Evolutionary conservation across 2,888 invertebrate species (phyloP).

Genomic region (Abscondita cerata): DNA sequence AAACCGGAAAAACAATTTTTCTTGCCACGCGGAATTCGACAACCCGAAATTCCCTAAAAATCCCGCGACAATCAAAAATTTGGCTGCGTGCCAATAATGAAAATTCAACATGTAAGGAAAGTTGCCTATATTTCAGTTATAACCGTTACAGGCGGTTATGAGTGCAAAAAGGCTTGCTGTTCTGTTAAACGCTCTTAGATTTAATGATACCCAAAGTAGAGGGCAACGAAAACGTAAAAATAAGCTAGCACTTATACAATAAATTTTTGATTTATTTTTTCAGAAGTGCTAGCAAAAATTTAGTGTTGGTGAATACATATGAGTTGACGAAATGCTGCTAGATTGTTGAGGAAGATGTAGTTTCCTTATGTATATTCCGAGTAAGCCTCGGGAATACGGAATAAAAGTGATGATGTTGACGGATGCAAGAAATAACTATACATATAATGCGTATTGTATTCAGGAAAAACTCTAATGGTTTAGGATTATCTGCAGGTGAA

Average conservation of each 20-base stretch:
- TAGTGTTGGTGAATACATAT: background rate
- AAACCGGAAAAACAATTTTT: too few relatives aligned
- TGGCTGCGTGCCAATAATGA: too few relatives aligned
- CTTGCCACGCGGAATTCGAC: too few relatives aligned
- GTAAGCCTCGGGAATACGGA: background rate
- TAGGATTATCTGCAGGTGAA: too few relatives aligned
- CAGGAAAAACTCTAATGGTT: too few relatives aligned
- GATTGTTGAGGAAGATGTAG: background rate
- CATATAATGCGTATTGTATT: background rate
- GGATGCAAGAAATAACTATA: background rate
- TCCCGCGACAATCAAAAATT: too few relatives aligned
- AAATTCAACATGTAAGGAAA: too few relatives aligned
- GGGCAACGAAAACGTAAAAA: background rate
- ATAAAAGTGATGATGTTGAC: background rate
- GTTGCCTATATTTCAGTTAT: too few relatives aligned
- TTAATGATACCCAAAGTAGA: background rate
- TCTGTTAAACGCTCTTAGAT: background rate
- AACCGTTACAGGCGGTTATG: too few relatives aligned
- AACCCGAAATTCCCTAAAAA: too few relatives aligned
- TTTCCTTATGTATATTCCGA: background rate
- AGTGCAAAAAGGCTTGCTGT: conserved; percentile 15
- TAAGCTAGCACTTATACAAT: background rate
- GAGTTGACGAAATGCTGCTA: background rate
- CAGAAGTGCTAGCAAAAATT: background rate
- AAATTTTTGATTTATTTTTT: background rate